These are phyloP conservation scores for Asbolus verrucosus DNA, from an alignment of 1,140 invertebrate genomes.

Conservation along the genomic window DNA sequence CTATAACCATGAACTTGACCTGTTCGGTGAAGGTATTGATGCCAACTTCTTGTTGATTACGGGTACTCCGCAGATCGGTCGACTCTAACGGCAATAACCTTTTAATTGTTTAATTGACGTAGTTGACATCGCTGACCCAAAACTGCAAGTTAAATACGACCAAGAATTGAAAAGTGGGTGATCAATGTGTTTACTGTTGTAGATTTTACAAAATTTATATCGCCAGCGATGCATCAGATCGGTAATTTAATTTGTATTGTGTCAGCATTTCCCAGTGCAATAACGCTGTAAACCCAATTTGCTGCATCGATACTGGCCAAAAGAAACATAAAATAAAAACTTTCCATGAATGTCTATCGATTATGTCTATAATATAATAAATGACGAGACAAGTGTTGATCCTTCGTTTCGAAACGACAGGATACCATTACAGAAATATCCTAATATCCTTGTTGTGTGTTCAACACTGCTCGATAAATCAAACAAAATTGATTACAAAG, in stretches of 20 bases:
- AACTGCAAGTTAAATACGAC: background rate
- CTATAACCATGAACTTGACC: slow-evolving; percentile 8
- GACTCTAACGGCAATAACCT: background rate
- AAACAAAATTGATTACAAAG: slow-evolving; percentile 38
- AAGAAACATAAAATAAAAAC: slow-evolving; percentile 23
- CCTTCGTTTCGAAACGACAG: slow-evolving; percentile 31
- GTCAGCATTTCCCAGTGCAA: background rate
- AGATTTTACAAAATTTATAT: slow-evolving; percentile 3
- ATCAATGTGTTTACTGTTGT: background rate
- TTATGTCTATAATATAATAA: slow-evolving; percentile 36
- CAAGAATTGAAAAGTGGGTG: background rate
- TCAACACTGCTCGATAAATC: slow-evolving; percentile 33
- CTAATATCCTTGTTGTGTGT: slow-evolving; percentile 35
- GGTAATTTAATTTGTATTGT: slow-evolving; percentile 18
- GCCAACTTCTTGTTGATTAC: background rate
- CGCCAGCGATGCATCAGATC: background rate
- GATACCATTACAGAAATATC: slow-evolving; percentile 38
- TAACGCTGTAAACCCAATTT: slow-evolving; percentile 9
- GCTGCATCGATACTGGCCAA: slow-evolving; percentile 17
- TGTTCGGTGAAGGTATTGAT: background rate
- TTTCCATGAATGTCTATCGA: slow-evolving; percentile 16
- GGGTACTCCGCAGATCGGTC: background rate
- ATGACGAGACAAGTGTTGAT: slow-evolving; percentile 25
- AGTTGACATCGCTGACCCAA: background rate
- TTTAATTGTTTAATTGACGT: background rate